Percentiles rank a stretch among this genome's conserved stretches.
These are phyloP conservation scores for Anguilla pacifica DNA, from an alignment of 2,797 vertebrate species.

Conservation along the genomic window DNA sequence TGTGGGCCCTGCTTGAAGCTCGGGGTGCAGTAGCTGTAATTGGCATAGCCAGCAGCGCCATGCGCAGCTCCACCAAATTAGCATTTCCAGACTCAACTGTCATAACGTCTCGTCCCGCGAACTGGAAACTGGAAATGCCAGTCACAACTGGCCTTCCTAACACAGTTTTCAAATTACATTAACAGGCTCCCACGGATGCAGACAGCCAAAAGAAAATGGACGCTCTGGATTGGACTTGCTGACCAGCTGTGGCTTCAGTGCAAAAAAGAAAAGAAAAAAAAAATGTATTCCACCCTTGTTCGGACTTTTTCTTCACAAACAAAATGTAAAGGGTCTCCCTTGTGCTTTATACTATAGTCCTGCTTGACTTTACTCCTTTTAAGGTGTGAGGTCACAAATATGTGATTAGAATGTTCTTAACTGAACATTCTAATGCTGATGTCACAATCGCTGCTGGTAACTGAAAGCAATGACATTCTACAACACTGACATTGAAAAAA, in stretches of 20 bases:
- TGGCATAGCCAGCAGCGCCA: constrained; percentile 11
- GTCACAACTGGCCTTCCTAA: background rate
- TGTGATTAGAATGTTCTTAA: no score
- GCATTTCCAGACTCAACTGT: constrained; percentile 9
- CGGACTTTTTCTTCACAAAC: background rate
- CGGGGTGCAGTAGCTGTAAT: constrained; percentile 32
- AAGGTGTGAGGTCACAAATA: background rate
- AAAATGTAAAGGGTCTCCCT: background rate
- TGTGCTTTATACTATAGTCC: background rate
- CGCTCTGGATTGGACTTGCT: background rate
- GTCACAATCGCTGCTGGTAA: no score
- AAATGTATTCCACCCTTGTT: background rate
- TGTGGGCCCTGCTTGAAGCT: constrained; percentile 10
- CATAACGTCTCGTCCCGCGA: constrained; percentile 19
- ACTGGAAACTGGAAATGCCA: background rate
- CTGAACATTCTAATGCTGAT: no score
- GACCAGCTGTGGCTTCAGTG: background rate
- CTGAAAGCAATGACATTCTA: no score
- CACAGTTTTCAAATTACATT: background rate
- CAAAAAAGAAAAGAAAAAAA: background rate
- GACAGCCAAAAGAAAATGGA: background rate
- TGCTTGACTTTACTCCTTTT: background rate
- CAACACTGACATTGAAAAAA: no score
- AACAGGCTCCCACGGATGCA: background rate
- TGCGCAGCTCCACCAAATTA: constrained; percentile 28